Conservation (phyloP, 2,888 invertebrate genomes). For the Agonum fuliginosum region DNA sequence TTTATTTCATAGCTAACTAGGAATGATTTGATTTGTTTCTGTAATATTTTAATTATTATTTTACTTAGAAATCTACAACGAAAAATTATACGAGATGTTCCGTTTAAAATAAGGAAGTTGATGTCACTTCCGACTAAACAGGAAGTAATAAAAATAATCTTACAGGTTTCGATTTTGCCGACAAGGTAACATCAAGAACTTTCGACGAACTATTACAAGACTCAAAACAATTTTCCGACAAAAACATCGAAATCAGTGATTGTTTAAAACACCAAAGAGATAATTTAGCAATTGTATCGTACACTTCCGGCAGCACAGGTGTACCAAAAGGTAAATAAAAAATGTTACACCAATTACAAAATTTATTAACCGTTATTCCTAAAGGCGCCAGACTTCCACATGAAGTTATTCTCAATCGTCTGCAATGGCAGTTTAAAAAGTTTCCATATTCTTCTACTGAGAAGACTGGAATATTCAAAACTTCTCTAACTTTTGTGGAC, state of each 20-base stretch:
- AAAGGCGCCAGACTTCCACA: slow-evolving; percentile 87
- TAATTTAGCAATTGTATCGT: slow-evolving; percentile 83
- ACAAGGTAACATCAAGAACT: slow-evolving; percentile 67
- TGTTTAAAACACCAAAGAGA: slow-evolving; percentile 71
- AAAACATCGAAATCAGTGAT: slow-evolving; percentile 72
- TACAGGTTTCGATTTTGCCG: slow-evolving; percentile 42
- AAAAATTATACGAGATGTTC: too few species aligned
- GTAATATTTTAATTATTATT: too few species aligned
- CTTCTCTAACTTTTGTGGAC: slow-evolving; percentile 93
- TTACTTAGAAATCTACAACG: too few species aligned
- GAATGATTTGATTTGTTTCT: too few species aligned
- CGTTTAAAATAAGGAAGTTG: too few species aligned
- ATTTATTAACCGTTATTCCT: too few species aligned
- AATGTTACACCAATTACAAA: slow-evolving; percentile 38
- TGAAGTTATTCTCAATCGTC: slow-evolving; percentile 85
- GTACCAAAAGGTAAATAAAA: slow-evolving; percentile 83
- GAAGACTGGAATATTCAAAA: slow-evolving; percentile 88
- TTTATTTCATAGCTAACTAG: too few species aligned
- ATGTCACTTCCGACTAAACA: too few species aligned
- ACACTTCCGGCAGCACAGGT: slow-evolving; percentile 93
- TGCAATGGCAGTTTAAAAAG: slow-evolving; percentile 90
- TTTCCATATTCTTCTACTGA: slow-evolving; percentile 85
- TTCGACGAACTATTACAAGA: slow-evolving; percentile 75
- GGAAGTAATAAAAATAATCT: too few species aligned
- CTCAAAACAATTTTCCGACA: slow-evolving; percentile 72